phyloP scores from a whole-genome alignment of 2,888 invertebrate species.

The Morpho achilles region DNA sequence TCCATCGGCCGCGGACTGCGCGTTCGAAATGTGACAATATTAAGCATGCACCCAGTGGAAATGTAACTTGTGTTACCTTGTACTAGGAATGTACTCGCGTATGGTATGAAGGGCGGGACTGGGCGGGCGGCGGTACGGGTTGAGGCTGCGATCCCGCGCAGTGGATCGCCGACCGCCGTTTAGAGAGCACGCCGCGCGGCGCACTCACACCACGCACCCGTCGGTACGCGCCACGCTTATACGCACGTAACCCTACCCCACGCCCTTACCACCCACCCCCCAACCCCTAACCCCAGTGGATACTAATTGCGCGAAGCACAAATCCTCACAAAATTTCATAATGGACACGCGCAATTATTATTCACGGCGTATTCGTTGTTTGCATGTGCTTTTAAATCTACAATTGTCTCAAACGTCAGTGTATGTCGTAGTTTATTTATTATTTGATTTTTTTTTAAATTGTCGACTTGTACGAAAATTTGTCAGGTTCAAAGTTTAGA shows the following conservation, averaged over 20 bases:
- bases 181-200: constrained; percentile 70
- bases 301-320: constrained; percentile 47
- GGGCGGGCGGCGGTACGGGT: constrained; percentile 46
- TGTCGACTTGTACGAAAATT: background rate
- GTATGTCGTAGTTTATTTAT: constrained; percentile 21
- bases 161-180: constrained; percentile 67
- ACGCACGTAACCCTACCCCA: constrained; percentile 50
- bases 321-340: constrained; percentile 26
- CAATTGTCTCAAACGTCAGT: constrained; percentile 16
- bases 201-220: constrained; percentile 63
- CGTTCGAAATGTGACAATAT: constrained; percentile 2
- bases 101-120: constrained; percentile 32
- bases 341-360: constrained; percentile 34
- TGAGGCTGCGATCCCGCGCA: constrained; percentile 61
- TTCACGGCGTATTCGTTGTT: constrained; percentile 29
- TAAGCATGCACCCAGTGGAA: background rate
- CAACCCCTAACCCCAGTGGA: constrained; percentile 39
- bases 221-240: constrained; percentile 70
- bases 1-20: background rate
- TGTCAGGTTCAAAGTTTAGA: background rate
- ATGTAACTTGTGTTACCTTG: background rate
- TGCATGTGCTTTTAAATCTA: constrained; percentile 32
- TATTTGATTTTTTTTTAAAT: background rate
- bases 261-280: constrained; percentile 2
- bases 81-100: constrained; percentile 32